These are phyloP conservation scores for Ia io DNA, from an alignment of 2,113 vertebrate species.

Conservation along the genomic window DNA sequence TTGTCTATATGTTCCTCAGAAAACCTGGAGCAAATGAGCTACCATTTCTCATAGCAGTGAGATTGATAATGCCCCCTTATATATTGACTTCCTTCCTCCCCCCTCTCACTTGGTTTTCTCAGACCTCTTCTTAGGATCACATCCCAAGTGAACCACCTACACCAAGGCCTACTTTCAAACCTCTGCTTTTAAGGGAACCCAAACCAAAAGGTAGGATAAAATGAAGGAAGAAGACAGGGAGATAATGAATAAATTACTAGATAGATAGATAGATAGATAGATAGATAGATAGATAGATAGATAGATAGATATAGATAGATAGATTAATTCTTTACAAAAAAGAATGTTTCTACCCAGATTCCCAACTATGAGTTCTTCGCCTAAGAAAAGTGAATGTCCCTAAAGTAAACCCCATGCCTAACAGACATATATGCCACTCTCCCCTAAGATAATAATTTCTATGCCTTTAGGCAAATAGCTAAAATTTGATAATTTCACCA, in stretches of 20 bases:
- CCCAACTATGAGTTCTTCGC: background rate
- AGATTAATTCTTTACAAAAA: background rate
- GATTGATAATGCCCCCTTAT: background rate
- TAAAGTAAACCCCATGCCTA: background rate
- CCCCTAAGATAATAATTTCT: conserved; percentile 48
- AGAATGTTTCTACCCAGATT: background rate
- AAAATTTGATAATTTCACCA: conserved; percentile 67
- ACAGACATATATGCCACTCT: background rate
- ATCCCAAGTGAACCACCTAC: background rate
- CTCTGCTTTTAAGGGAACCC: background rate
- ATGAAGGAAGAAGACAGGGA: background rate
- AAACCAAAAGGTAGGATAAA: background rate
- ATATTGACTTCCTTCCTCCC: background rate
- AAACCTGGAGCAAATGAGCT: background rate
- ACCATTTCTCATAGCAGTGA: background rate
- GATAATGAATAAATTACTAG: background rate
- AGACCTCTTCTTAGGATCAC: background rate
- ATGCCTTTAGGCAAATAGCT: conserved; percentile 61
- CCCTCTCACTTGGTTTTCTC: background rate
- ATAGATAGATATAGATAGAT: too few relatives aligned
- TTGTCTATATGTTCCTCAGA: background rate
- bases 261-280: background rate
- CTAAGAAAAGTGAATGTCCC: background rate
- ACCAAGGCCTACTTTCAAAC: background rate
- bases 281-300: too few relatives aligned